A percentile compares a stretch with the other conserved stretches of the same genome.
Evolutionary conservation across 2,797 vertebrate species (phyloP).

Genomic region (Apodemus agrarius): DNA sequence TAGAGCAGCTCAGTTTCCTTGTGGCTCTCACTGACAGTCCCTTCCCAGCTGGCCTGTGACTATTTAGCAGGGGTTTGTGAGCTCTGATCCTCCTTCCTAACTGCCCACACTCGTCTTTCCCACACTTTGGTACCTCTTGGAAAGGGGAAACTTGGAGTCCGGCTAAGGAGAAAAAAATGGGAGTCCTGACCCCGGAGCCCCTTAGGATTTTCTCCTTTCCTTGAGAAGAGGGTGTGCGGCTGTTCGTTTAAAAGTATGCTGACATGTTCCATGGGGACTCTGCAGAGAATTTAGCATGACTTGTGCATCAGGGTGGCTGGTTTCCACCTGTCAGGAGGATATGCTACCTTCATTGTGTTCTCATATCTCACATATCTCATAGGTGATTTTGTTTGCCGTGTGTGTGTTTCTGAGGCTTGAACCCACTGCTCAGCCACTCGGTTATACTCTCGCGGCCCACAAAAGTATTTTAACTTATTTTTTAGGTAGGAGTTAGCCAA

Average conservation of each 20-base stretch:
- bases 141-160: neutral
- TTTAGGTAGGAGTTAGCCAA: neutral
- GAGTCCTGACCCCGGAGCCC: neutral
- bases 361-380: neutral
- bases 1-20: constrained; percentile 37
- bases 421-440: neutral
- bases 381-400: neutral
- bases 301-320: neutral
- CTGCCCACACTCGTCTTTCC: neutral
- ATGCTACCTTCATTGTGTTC: neutral
- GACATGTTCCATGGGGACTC: neutral
- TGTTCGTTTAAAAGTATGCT: constrained; percentile 42
- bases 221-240: neutral
- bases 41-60: constrained; percentile 62
- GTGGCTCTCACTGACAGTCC: constrained; percentile 37
- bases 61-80: neutral
- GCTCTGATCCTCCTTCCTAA: constrained; percentile 11
- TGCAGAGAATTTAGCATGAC: neutral
- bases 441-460: neutral
- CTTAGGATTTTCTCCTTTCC: neutral
- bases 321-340: neutral
- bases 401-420: neutral
- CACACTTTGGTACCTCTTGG: neutral
- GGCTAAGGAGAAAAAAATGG: neutral
- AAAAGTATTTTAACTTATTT: neutral